Conservation (phyloP, 1,140 invertebrate genomes). For the Drosophila lowei region DNA sequence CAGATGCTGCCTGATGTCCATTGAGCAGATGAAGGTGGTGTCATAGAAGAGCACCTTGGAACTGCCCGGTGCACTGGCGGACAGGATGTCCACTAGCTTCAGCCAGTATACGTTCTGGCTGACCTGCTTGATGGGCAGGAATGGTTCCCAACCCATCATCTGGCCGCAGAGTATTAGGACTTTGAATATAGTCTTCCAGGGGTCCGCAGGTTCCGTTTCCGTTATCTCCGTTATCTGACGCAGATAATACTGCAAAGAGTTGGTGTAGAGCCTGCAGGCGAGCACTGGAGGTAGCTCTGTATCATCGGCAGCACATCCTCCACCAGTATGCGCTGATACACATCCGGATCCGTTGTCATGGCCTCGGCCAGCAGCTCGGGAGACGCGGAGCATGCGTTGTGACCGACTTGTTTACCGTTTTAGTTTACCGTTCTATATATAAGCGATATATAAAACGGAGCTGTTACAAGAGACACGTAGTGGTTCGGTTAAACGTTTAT, state of each 20-base stretch:
- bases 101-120: conserved; percentile 89
- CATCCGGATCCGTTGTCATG: conserved; percentile 67
- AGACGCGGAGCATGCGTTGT: conserved; percentile 86
- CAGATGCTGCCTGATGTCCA: conserved; percentile 40
- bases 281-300: conserved; percentile 69
- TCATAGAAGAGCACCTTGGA: conserved; percentile 88
- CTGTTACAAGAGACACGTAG: no score
- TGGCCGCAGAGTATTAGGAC: conserved; percentile 89
- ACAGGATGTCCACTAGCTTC: conserved; percentile 84
- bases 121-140: conserved; percentile 84
- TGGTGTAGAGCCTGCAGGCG: conserved; percentile 73
- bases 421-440: no score
- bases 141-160: conserved; percentile 91
- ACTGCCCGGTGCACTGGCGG: conserved; percentile 83
- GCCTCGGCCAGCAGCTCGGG: conserved; percentile 75
- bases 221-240: conserved; percentile 75
- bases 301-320: conserved; percentile 80
- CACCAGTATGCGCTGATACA: conserved; percentile 77
- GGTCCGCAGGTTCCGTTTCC: conserved; percentile 88
- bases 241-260: conserved; percentile 76
- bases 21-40: conserved; percentile 87
- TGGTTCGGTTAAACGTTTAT: no score
- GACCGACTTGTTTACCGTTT: no score
- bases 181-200: conserved; percentile 91
- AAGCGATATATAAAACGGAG: no score